Conservation (phyloP, 1,140 invertebrate genomes). For the Platyscapa corneri region DNA sequence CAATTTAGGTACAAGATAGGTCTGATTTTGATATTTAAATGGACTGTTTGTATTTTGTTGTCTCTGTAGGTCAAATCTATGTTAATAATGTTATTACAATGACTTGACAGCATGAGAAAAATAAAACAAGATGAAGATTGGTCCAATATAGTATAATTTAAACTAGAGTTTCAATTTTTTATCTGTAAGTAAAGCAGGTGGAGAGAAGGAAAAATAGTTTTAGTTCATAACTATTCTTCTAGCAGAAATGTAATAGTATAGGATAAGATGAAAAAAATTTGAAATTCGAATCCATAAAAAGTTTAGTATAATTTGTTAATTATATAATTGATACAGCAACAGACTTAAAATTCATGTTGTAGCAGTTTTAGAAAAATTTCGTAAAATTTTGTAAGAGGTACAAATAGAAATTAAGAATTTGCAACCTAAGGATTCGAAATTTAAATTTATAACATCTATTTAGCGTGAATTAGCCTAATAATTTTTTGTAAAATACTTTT, state of each 20-base stretch:
- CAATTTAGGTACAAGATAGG: slow-evolving; percentile 57
- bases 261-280: slow-evolving; percentile 54
- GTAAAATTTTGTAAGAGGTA: slow-evolving; percentile 71
- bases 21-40: slow-evolving; percentile 66
- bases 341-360: slow-evolving; percentile 45
- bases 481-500: slow-evolving; percentile 44
- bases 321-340: slow-evolving; percentile 31
- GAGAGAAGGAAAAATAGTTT: slow-evolving; percentile 35
- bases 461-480: slow-evolving; percentile 48
- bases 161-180: slow-evolving; percentile 39
- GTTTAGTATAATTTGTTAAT: slow-evolving; percentile 33
- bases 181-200: slow-evolving; percentile 38
- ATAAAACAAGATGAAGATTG: slow-evolving; percentile 46
- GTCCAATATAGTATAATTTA: slow-evolving; percentile 45
- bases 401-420: slow-evolving; percentile 70
- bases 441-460: slow-evolving; percentile 57
- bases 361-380: slow-evolving; percentile 40
- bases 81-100: slow-evolving; percentile 9
- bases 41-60: slow-evolving; percentile 47
- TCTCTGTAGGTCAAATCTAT: slow-evolving; percentile 5
- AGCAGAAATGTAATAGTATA: slow-evolving; percentile 37
- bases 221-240: slow-evolving; percentile 39
- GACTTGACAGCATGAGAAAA: slow-evolving; percentile 23
- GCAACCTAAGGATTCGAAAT: slow-evolving; percentile 65
- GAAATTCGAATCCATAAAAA: slow-evolving; percentile 58